These are phyloP conservation scores for Gallinago paraguaiae DNA, from an alignment of 2,113 vertebrate genomes.

Conservation along the genomic window DNA sequence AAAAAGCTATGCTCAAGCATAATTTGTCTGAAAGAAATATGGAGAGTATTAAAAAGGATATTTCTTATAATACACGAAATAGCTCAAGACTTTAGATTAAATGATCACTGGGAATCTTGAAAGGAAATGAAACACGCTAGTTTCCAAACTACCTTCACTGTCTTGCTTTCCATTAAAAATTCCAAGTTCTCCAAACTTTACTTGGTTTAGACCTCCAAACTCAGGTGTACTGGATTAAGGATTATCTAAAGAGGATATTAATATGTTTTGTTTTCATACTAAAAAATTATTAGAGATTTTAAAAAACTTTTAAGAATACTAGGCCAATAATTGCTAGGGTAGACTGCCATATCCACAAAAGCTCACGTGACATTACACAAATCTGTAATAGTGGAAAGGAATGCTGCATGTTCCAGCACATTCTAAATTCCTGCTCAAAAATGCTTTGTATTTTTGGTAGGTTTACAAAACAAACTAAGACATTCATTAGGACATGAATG, in stretches of 20 bases:
- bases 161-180: background rate
- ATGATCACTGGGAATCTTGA: background rate
- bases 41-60: background rate
- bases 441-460: background rate
- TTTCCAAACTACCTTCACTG: background rate
- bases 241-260: background rate
- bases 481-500: background rate
- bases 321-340: background rate
- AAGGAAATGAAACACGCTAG: background rate
- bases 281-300: background rate
- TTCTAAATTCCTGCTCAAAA: background rate
- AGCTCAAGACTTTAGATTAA: background rate
- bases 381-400: background rate
- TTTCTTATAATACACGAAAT: background rate
- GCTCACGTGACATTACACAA: background rate
- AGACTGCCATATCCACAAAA: background rate
- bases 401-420: background rate
- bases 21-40: background rate
- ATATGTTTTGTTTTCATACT: background rate
- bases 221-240: background rate
- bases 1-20: background rate
- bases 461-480: background rate
- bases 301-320: background rate
- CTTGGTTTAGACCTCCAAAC: background rate
- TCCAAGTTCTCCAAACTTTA: background rate